Percentiles rank a stretch among this genome's conserved stretches.
phyloP scores from a whole-genome alignment of 2,888 invertebrate genomes.

The Pollenia amentaria region DNA sequence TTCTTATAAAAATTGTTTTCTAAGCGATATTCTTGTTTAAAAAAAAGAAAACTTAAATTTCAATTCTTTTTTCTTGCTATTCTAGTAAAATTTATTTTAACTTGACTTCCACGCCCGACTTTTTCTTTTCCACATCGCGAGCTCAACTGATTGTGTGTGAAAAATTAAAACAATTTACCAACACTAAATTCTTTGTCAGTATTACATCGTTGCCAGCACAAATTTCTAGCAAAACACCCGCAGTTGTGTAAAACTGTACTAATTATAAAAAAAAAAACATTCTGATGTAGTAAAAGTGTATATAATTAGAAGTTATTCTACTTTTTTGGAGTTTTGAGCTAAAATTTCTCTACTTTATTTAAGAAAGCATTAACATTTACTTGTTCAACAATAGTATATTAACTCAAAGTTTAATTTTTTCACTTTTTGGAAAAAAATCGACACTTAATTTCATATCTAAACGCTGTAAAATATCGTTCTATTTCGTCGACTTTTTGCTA shows the following conservation, averaged over 20 bases:
- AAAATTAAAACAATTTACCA: slow-evolving; percentile 62
- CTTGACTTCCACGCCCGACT: slow-evolving; percentile 76
- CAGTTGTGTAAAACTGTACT: slow-evolving; percentile 7
- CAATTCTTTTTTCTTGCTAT: slow-evolving; percentile 27
- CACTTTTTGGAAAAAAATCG: too few species aligned
- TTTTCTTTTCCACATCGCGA: slow-evolving; percentile 71
- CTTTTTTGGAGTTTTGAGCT: too few species aligned
- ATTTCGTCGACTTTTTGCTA: too few species aligned
- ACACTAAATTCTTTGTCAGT: slow-evolving; percentile 60
- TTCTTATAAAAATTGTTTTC: slow-evolving; percentile 37
- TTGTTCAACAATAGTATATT: too few species aligned
- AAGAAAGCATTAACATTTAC: too few species aligned
- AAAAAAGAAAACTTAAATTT: slow-evolving; percentile 61
- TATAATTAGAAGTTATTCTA: neutral
- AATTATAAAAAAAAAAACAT: neutral
- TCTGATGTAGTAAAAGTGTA: neutral
- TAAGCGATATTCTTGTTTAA: slow-evolving; percentile 32
- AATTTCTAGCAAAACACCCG: neutral
- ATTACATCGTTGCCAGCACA: slow-evolving; percentile 27
- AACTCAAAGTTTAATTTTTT: too few species aligned
- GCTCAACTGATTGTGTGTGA: slow-evolving; percentile 65
- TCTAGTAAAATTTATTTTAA: slow-evolving; percentile 55
- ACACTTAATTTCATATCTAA: too few species aligned
- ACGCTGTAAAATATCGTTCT: too few species aligned
- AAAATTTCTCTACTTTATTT: too few species aligned